Evolutionary conservation across 2,797 vertebrate species (phyloP).

Genomic region (Pantherophis vulpinus): DNA sequence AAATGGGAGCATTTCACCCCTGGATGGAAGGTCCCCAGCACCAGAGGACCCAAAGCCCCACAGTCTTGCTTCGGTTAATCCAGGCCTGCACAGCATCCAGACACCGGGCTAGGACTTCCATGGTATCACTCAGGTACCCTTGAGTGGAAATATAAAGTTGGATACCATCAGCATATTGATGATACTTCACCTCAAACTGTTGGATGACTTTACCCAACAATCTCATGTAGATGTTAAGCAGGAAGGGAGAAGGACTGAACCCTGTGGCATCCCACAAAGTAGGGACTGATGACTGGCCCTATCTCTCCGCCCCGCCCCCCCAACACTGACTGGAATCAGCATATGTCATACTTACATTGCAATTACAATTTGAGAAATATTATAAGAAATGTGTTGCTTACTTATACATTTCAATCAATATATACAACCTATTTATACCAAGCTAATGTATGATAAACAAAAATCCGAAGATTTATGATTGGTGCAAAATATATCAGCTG

Average conservation of each 20-base stretch:
- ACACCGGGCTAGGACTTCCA: neutral
- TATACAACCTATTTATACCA: neutral
- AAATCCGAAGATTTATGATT: neutral
- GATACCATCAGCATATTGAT: neutral
- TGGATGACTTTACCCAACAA: neutral
- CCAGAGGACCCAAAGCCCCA: neutral
- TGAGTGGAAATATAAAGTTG: neutral
- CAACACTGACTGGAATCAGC: neutral
- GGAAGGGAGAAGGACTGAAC: neutral
- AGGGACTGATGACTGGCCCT: neutral
- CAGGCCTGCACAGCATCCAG: neutral
- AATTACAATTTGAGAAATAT: neutral
- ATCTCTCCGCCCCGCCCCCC: rapidly evolving
- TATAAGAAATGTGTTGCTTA: neutral
- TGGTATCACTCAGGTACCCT: neutral
- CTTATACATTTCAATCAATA: neutral
- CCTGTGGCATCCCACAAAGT: neutral
- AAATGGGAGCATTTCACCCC: no score
- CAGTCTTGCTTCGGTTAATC: neutral
- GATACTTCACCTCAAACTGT: neutral
- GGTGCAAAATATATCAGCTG: neutral
- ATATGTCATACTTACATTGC: neutral
- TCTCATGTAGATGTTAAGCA: neutral
- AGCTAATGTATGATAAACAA: neutral
- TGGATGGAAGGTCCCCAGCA: neutral